Conservation (phyloP, 2,797 vertebrate species). For the Paedocypris micromegethes region DNA sequence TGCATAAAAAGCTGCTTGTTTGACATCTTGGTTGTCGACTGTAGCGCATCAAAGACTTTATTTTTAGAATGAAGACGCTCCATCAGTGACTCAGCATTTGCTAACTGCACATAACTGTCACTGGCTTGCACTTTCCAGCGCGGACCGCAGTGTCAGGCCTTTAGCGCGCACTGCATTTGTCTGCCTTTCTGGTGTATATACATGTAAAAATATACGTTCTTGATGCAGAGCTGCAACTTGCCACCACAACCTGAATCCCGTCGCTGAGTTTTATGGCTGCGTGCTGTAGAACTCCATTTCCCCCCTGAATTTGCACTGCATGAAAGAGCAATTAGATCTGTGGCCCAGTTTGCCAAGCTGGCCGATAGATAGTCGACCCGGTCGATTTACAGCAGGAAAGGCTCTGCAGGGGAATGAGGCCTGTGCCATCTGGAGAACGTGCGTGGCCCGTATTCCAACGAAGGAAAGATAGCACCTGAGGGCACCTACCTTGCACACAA, state of each 20-base stretch:
- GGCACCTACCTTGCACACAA: not conserved
- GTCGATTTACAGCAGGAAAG: slow-evolving; percentile 31
- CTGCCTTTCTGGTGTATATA: slow-evolving; percentile 5
- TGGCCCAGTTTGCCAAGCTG: slow-evolving; percentile 30
- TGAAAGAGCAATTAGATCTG: slow-evolving; percentile 42
- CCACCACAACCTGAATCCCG: slow-evolving; percentile 6
- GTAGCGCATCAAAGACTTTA: not conserved
- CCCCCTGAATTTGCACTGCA: slow-evolving; percentile 28
- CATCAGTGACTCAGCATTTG: slow-evolving; percentile 10
- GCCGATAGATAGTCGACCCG: slow-evolving; percentile 34
- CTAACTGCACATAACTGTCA: not conserved
- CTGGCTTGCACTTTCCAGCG: slow-evolving; percentile 8
- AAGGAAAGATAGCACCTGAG: slow-evolving; percentile 16
- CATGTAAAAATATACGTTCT: slow-evolving; percentile 4
- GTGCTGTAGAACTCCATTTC: slow-evolving; percentile 12
- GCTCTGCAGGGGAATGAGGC: slow-evolving; percentile 14
- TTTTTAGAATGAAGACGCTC: not conserved
- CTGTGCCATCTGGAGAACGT: slow-evolving; percentile 32
- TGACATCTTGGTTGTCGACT: not conserved
- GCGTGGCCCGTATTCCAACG: slow-evolving; percentile 16
- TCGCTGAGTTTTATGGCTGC: slow-evolving; percentile 13
- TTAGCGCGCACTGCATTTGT: slow-evolving; percentile 16
- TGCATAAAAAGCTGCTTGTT: too few relatives aligned
- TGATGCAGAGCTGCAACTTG: slow-evolving; percentile 10
- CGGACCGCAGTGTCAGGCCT: slow-evolving; percentile 11